These are phyloP conservation scores for Ridgeia piscesae DNA, from an alignment of 1,140 invertebrate species.

Conservation along the genomic window DNA sequence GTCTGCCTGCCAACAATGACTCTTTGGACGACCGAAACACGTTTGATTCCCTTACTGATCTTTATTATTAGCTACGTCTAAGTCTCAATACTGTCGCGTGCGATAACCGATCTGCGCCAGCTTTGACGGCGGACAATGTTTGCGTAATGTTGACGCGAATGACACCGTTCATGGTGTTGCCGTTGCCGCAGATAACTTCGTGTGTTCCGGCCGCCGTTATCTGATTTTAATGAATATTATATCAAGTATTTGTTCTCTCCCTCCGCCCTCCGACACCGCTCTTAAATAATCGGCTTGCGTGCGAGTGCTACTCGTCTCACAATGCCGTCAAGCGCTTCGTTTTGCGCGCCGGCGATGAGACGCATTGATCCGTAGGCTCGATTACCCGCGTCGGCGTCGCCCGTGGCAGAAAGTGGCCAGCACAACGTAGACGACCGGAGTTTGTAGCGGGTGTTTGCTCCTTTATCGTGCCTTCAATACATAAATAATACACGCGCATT, in stretches of 20 bases:
- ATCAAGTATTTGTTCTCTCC: not conserved
- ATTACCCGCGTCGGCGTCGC: not conserved
- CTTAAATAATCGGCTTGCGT: not conserved
- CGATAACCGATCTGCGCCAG: not conserved
- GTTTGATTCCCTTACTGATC: not conserved
- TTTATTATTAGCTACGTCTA: not conserved
- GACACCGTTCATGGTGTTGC: not conserved
- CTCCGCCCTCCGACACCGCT: not conserved
- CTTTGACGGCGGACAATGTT: not conserved
- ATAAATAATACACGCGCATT: not conserved
- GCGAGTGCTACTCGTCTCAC: not conserved
- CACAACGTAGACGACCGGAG: not conserved
- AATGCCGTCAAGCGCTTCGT: not conserved
- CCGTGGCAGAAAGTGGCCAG: not conserved
- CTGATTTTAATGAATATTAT: conserved; percentile 7
- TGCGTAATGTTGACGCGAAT: not conserved
- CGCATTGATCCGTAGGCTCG: not conserved
- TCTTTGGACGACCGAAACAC: not conserved
- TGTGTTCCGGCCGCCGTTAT: not conserved
- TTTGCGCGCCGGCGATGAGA: not conserved
- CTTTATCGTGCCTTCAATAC: conserved; percentile 1
- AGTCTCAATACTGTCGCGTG: not conserved
- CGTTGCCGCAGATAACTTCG: too few species aligned
- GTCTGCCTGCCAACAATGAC: not conserved
- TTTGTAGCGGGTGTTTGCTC: not conserved